phyloP scores from a whole-genome alignment of 1,140 invertebrate genomes.

The Nylanderia fulva region DNA sequence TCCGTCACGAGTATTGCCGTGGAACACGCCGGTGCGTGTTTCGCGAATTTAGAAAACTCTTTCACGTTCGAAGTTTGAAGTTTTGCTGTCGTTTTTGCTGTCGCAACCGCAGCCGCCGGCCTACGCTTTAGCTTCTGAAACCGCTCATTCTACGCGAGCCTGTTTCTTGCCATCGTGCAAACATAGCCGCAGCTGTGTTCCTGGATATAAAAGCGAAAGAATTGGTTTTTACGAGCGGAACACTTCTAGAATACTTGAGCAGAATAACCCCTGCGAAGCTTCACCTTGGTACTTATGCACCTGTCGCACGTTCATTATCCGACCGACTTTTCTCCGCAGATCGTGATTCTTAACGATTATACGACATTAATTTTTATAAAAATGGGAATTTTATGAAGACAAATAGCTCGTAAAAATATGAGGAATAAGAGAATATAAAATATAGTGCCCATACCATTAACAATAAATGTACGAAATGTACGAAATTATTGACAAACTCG shows the following conservation, averaged over 20 bases:
- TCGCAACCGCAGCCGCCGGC: conserved; percentile 19
- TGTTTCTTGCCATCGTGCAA: conserved; percentile 43
- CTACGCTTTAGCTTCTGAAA: conserved; percentile 40
- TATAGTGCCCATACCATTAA: neutral
- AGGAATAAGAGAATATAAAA: neutral
- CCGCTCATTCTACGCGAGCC: conserved; percentile 26
- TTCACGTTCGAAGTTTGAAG: conserved; percentile 54
- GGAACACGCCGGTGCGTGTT: conserved; percentile 29
- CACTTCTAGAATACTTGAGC: conserved; percentile 70
- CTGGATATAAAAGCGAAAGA: conserved; percentile 74
- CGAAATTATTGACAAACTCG: neutral
- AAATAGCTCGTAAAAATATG: neutral
- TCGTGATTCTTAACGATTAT: conserved; percentile 49
- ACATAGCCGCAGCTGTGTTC: conserved; percentile 31
- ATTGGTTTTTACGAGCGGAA: conserved; percentile 76
- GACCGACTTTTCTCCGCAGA: conserved; percentile 22
- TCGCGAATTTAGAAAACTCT: conserved; percentile 52
- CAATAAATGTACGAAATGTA: neutral
- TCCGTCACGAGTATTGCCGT: conserved; percentile 23
- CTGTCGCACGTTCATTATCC: conserved; percentile 59
- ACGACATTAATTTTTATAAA: conserved; percentile 44
- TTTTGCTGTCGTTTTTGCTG: conserved; percentile 52
- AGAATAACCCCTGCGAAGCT: conserved; percentile 34
- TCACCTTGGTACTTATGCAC: conserved; percentile 26
- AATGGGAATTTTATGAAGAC: conserved; percentile 37